These are phyloP conservation scores for Drosophila paranaensis DNA, from an alignment of 2,888 invertebrate species.

Conservation along the genomic window DNA sequence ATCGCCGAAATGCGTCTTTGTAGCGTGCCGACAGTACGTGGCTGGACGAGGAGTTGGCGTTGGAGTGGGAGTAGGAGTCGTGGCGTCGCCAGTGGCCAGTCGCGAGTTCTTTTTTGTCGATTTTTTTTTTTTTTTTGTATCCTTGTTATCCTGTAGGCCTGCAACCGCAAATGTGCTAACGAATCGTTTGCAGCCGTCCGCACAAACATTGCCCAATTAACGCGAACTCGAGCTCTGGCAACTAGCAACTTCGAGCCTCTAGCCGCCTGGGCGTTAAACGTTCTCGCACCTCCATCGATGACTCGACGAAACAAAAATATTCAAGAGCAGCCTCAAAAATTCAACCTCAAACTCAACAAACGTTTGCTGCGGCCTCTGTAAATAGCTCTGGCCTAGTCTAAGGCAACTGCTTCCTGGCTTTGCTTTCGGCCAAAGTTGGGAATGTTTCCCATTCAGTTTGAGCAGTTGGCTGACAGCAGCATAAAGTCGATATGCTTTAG, in stretches of 20 bases:
- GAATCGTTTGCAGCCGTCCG: slow-evolving; percentile 59
- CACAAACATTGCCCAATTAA: slow-evolving; percentile 71
- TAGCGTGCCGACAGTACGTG: slow-evolving; percentile 57
- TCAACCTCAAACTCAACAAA: slow-evolving; percentile 24
- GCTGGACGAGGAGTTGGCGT: neutral
- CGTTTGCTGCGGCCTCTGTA: slow-evolving; percentile 8
- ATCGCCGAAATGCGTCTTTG: slow-evolving; percentile 58
- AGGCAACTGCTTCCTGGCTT: slow-evolving; percentile 18
- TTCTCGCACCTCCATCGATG: slow-evolving; percentile 69
- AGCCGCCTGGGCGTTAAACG: slow-evolving; percentile 66
- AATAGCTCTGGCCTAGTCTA: slow-evolving; percentile 6
- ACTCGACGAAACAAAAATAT: slow-evolving; percentile 61
- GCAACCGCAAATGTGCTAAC: slow-evolving; percentile 79
- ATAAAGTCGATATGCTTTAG: slow-evolving; percentile 5
- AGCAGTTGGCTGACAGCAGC: slow-evolving; percentile 12
- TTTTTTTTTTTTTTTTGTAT: slow-evolving; percentile 28
- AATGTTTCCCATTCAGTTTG: neutral
- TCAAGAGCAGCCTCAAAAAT: neutral
- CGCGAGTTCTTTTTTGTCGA: slow-evolving; percentile 21
- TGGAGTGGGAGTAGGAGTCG: neutral
- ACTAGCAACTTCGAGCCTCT: slow-evolving; percentile 39
- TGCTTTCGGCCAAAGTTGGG: no score
- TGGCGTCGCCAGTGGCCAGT: slow-evolving; percentile 24
- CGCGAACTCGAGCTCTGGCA: slow-evolving; percentile 52
- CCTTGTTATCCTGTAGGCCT: slow-evolving; percentile 62